Conservation (phyloP, 2,797 vertebrate species). For the Spondyliosoma cantharus region DNA sequence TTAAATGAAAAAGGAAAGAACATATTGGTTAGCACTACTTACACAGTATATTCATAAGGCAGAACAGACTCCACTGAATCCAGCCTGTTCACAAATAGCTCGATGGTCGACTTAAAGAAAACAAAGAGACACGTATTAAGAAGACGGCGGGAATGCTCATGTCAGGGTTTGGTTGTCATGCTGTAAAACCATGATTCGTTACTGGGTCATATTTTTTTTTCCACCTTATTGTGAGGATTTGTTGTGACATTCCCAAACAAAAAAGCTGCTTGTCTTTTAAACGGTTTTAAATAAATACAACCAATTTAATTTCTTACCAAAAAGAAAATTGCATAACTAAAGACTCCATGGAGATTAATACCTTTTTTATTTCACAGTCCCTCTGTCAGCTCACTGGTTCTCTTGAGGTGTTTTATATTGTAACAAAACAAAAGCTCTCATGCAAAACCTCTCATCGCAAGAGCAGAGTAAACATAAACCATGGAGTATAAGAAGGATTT, state of each 20-base stretch:
- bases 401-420: background rate
- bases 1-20: background rate
- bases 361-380: background rate
- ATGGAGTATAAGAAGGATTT: background rate
- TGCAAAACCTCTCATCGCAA: too few relatives aligned
- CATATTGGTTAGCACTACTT: conserved; percentile 75
- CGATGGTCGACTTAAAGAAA: conserved; percentile 86
- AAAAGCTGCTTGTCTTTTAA: background rate
- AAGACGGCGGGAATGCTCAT: background rate
- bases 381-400: background rate
- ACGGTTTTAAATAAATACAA: background rate
- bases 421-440: background rate
- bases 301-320: background rate
- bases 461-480: background rate
- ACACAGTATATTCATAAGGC: conserved; percentile 95
- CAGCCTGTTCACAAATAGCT: conserved; percentile 94
- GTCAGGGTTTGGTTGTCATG: background rate
- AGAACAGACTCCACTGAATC: conserved; percentile 97
- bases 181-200: background rate
- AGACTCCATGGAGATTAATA: background rate
- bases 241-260: background rate
- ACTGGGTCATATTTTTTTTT: background rate
- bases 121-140: conserved; percentile 26
- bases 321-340: background rate
- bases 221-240: background rate